Evolutionary conservation across 2,113 vertebrate species (phyloP).

Genomic region (Halcyon senegalensis): DNA sequence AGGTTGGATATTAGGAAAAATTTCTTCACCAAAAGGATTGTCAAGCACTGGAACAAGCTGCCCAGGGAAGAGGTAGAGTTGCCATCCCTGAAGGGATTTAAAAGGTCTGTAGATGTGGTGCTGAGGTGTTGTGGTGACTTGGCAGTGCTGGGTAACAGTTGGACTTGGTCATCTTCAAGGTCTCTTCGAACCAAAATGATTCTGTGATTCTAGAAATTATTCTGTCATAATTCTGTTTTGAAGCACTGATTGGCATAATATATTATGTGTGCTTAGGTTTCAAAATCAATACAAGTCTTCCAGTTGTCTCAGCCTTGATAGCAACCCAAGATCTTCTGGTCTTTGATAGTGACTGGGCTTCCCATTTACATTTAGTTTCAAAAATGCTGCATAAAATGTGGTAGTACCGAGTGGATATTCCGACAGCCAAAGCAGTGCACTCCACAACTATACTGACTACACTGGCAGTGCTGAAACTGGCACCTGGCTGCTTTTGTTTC

Average conservation of each 20-base stretch:
- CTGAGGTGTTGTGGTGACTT: too few species aligned
- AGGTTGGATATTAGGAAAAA: too few species aligned
- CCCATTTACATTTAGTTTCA: fast-evolving
- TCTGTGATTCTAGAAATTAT: neutral
- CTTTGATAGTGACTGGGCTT: neutral
- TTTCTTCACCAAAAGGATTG: too few species aligned
- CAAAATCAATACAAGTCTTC: neutral
- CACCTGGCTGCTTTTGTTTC: neutral
- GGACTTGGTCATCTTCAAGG: too few species aligned
- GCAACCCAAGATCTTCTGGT: neutral
- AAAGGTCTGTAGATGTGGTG: too few species aligned
- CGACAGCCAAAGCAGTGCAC: neutral
- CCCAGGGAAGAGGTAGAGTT: too few species aligned
- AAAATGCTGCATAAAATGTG: neutral
- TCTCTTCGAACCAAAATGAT: too few species aligned
- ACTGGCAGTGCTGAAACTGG: neutral
- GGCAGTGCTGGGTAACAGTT: too few species aligned
- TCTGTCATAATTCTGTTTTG: neutral
- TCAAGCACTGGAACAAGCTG: too few species aligned
- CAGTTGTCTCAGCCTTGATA: neutral
- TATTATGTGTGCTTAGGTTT: neutral
- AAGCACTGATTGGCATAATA: neutral
- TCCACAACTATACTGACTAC: fast-evolving
- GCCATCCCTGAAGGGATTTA: too few species aligned
- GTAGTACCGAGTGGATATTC: neutral